Percentiles rank a stretch among this genome's conserved stretches.
These are phyloP conservation scores for Panagrolaimus sp. DNA, from an alignment of 1,140 invertebrate species.

Conservation along the genomic window DNA sequence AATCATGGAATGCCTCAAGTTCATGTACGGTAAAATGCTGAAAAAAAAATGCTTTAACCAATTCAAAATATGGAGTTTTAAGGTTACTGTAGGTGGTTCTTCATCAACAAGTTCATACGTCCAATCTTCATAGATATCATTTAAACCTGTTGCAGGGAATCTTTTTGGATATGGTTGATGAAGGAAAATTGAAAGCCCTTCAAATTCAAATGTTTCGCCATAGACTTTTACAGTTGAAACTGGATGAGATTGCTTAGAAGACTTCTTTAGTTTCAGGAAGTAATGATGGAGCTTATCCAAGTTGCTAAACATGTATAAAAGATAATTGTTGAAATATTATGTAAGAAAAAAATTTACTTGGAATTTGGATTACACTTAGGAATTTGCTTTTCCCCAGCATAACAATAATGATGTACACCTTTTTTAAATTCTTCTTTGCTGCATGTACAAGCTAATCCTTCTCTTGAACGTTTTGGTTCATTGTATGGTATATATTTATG, in stretches of 20 bases:
- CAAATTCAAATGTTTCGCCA: constrained; percentile 70
- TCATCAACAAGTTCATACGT: constrained; percentile 18
- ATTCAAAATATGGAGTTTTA: no score
- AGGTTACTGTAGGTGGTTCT: constrained; percentile 1
- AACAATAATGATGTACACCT: constrained; percentile 91
- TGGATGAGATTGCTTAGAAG: constrained; percentile 18
- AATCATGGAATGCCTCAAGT: constrained; percentile 79
- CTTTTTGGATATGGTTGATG: constrained; percentile 72
- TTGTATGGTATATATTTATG: neutral
- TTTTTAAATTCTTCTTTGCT: constrained; percentile 78
- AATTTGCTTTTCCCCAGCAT: constrained; percentile 76
- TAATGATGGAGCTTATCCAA: constrained; percentile 81
- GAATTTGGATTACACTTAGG: constrained; percentile 70
- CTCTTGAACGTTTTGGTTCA: neutral
- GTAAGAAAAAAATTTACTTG: constrained; percentile 27
- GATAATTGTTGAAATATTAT: neutral
- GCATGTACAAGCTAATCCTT: constrained; percentile 77
- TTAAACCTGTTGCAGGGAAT: constrained; percentile 46
- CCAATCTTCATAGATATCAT: constrained; percentile 58
- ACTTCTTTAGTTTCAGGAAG: constrained; percentile 47
- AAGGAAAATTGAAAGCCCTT: constrained; percentile 93
- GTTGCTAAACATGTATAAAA: constrained; percentile 70
- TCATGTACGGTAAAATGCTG: constrained; percentile 83
- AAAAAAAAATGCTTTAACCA: no score
- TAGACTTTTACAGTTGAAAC: constrained; percentile 24